phyloP scores from a whole-genome alignment of 1,140 invertebrate genomes.

The Procambarus virginalis region DNA sequence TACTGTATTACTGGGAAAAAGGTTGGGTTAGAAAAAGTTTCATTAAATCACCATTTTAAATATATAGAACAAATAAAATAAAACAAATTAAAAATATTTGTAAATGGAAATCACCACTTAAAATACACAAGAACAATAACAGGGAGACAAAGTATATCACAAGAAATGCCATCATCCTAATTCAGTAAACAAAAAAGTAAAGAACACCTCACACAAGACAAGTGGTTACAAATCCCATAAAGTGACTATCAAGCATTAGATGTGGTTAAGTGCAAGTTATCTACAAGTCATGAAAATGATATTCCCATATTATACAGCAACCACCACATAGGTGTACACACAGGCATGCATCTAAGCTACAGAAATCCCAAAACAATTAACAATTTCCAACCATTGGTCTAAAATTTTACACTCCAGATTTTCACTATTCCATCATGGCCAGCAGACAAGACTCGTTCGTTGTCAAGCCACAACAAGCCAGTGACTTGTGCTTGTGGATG shows the following conservation, averaged over 20 bases:
- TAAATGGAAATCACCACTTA: too few relatives aligned
- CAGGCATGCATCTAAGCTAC: constrained; percentile 4
- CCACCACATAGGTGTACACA: background rate
- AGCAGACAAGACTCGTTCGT: constrained; percentile 89
- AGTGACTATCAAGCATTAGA: background rate
- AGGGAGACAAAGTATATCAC: too few relatives aligned
- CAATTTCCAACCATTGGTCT: constrained; percentile 22
- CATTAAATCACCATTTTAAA: too few relatives aligned
- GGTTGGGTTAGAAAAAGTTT: too few relatives aligned
- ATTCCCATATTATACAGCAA: background rate
- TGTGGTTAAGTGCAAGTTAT: background rate
- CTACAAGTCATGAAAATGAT: background rate
- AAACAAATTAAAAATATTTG: too few relatives aligned
- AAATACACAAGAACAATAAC: too few relatives aligned
- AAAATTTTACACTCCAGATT: constrained; percentile 80
- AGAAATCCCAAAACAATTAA: constrained; percentile 10
- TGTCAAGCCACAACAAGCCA: constrained; percentile 88
- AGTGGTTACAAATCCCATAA: background rate
- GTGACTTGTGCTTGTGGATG: constrained; percentile 97
- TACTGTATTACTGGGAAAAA: too few relatives aligned
- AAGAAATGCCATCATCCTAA: background rate
- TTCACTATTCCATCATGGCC: constrained; percentile 97
- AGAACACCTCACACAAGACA: background rate
- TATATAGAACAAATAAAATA: too few relatives aligned
- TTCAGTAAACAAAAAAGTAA: background rate